Evolutionary conservation across 2,113 vertebrate genomes (phyloP).

Genomic region (Pollachius pollachius): DNA sequence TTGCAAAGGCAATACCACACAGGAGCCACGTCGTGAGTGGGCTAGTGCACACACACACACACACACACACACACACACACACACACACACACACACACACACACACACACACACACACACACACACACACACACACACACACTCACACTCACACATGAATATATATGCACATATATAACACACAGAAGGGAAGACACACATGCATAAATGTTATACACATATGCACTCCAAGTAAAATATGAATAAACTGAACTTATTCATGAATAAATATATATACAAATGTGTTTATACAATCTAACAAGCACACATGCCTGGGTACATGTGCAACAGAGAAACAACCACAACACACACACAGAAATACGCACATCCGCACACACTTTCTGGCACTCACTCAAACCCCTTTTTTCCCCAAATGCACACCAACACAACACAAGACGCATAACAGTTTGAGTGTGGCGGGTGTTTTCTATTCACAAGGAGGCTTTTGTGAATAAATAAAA

Average conservation of each 20-base stretch:
- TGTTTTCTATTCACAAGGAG: too few species aligned
- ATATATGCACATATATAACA: background rate
- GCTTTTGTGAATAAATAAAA: too few species aligned
- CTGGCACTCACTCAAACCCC: constrained; percentile 42
- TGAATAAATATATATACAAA: constrained; percentile 3
- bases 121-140: constrained; percentile 23
- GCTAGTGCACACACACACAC: too few species aligned
- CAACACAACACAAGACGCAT: too few species aligned
- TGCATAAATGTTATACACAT: background rate
- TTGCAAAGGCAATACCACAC: constrained; percentile 38
- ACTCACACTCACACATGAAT: constrained; percentile 11
- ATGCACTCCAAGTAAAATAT: background rate
- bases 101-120: background rate
- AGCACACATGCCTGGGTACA: background rate
- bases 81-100: constrained; percentile 1
- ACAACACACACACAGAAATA: background rate
- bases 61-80: constrained; percentile 18
- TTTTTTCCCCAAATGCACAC: constrained; percentile 13
- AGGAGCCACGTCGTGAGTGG: too few species aligned
- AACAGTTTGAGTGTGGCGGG: too few species aligned
- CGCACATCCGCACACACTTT: background rate
- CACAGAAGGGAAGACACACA: background rate
- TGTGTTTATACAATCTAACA: constrained; percentile 9
- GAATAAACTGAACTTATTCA: background rate
- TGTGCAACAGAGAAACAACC: background rate